Base-by-base conservation (phyloP, 2,888 invertebrate species). In the Drosophila atroscutellata region DNA sequence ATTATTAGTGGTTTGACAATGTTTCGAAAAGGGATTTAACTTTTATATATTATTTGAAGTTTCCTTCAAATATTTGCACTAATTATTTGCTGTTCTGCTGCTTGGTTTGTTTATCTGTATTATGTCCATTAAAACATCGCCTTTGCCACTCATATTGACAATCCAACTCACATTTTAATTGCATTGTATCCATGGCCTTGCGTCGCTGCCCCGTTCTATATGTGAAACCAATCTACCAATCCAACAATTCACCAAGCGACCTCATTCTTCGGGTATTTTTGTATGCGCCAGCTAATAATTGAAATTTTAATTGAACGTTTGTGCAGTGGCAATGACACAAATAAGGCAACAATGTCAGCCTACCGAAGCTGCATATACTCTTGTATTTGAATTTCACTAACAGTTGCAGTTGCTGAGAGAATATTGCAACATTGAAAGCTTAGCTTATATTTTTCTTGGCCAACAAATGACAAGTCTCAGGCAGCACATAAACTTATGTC, bases 251-350 rank as follows among this genome's bases (percentile, higher is more conserved):
- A 42, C 28, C 54, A 32, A 42, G 24, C 42, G 47, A 47, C 24
- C 8, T 45, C 15, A 39, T 39, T 39, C 18, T 9, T 39, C 26
- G 8, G 8, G 4, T 24, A n/a, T 26, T 49, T 67, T 73, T 78
- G 65, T 70, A 63, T 65, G 68, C 67, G 54, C 56, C 73, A 74
- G 80, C 77, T 87, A 77, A 87, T 87, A 87, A 83, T 83, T 83
- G 72, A 82, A 87, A 82, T 87, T 83, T 87, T 85, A 83, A 87
- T 83, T 83, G 77, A 83, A 83, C 72, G 68, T 69, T 85, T 82
- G 72, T 67, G 65, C 70, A 42, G 20, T 45, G 66, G 70, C 65
- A 72, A 51, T 52, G 66, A 69, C 75, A 78, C 78, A 81, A 86
- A 83, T 75, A 86, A 81, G 72, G 75, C 78, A 86, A 72, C 47